These are phyloP conservation scores for Typhlichthys eigenmanni DNA, from an alignment of 2,797 vertebrate species.

Conservation along the genomic window DNA sequence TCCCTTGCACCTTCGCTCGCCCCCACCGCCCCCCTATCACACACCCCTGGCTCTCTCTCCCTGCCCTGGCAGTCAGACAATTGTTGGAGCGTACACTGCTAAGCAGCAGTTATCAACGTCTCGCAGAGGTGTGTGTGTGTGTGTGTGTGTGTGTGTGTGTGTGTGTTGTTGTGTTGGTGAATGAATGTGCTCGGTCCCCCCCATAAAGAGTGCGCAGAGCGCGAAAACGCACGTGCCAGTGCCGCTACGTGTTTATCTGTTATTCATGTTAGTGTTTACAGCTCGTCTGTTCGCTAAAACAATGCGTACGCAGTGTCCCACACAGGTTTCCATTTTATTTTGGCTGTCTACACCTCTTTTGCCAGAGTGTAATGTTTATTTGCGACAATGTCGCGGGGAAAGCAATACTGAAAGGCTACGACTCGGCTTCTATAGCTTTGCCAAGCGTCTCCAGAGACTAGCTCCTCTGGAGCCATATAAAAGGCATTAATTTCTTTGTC, in stretches of 20 bases:
- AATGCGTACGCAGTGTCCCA: conserved; percentile 72
- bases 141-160: conserved; percentile 21
- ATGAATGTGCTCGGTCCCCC: conserved; percentile 5
- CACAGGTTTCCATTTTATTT: conserved; percentile 67
- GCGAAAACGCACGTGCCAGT: conserved; percentile 7
- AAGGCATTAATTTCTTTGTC: conserved; percentile 75
- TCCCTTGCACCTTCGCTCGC: conserved; percentile 51
- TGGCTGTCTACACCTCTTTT: conserved; percentile 58
- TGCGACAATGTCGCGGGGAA: conserved; percentile 61
- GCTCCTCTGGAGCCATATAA: conserved; percentile 76
- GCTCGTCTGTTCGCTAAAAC: conserved; percentile 66
- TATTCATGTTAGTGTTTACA: conserved; percentile 59
- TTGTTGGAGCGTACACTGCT: conserved; percentile 71
- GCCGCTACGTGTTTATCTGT: conserved; percentile 40
- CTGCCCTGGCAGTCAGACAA: conserved; percentile 74
- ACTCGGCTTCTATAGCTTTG: conserved; percentile 50
- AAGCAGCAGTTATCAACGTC: conserved; percentile 78
- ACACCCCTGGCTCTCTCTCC: conserved; percentile 57
- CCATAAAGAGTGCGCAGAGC: conserved; percentile 1
- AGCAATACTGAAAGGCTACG: conserved; percentile 66
- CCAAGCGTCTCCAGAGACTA: conserved; percentile 70
- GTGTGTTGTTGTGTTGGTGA: not conserved
- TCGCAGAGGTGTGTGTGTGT: conserved; percentile 63
- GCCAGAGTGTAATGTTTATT: conserved; percentile 61
- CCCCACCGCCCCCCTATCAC: conserved; percentile 52